These are phyloP conservation scores for Agrilus planipennis DNA, from an alignment of 1,140 invertebrate genomes.

Conservation along the genomic window DNA sequence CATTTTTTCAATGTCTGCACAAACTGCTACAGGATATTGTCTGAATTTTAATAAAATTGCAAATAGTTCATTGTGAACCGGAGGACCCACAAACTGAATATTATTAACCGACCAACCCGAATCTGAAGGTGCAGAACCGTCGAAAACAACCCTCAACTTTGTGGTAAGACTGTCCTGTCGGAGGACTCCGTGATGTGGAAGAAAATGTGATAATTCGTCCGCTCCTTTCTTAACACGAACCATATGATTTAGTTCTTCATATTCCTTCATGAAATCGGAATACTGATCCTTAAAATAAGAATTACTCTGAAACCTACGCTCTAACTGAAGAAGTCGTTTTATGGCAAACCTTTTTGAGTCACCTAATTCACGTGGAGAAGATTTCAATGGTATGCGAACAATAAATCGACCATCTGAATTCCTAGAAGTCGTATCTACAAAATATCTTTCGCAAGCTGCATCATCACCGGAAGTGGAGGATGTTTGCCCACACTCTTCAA, in stretches of 20 bases:
- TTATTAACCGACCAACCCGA: slow-evolving; percentile 20
- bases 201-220: slow-evolving; percentile 3
- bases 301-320: slow-evolving; percentile 2
- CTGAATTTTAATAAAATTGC: slow-evolving; percentile 32
- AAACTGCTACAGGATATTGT: slow-evolving; percentile 24
- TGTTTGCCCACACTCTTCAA: slow-evolving; percentile 1
- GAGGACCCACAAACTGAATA: slow-evolving; percentile 13
- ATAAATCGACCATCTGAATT: slow-evolving; percentile 7
- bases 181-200: slow-evolving; percentile 28
- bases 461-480: background rate
- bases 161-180: slow-evolving; percentile 24
- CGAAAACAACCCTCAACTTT: slow-evolving; percentile 21
- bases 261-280: slow-evolving; percentile 27
- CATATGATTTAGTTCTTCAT: slow-evolving; percentile 30
- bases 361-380: slow-evolving; percentile 4
- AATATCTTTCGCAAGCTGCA: slow-evolving; percentile 3
- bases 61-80: slow-evolving; percentile 17
- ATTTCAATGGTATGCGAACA: slow-evolving; percentile 8
- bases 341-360: slow-evolving; percentile 1
- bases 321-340: slow-evolving; percentile 1
- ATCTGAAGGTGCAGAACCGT: slow-evolving; percentile 15
- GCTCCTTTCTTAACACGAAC: background rate
- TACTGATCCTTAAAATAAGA: slow-evolving; percentile 7
- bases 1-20: slow-evolving; percentile 32
- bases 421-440: slow-evolving; percentile 3